Evolutionary conservation across 1,140 invertebrate species (phyloP), one percentile per base, ranked within the genome.

Genomic region (Diprion similis): DNA sequence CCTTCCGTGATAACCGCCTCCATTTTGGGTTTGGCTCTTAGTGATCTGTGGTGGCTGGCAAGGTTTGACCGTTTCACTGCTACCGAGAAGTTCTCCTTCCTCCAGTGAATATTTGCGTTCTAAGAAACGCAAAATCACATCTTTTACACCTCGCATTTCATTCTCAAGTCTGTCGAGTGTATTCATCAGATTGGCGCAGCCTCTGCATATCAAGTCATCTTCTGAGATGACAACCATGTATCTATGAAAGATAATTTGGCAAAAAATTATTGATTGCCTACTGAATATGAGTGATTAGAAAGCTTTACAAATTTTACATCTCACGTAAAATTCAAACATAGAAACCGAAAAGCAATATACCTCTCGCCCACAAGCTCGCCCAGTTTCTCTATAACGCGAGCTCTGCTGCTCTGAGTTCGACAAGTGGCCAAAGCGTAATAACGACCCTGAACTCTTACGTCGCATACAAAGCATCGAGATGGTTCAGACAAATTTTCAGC

Each of bases 161-260:
- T 65, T 77, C 75, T 89, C 87, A 6, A 88, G 73, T 24, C 82
- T 73, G 75, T 89, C 87, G 10, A 89, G 74, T 2, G 80, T 86
- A 71, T 88, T 88, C 19, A 89, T 82, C 24, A 87, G 78, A 71
- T 82, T 83, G 6, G 85, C 84, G 76, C 87, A 89, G 24, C 81
- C 84, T 45, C 86, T 78, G 77, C 87, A 89, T 75, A 89, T 87
- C 6, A 87, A 78, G 77, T 89, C 87, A 73, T 88, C 84, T 74
- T 89, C 85, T 1, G 86, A 84, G 74, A 88, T 84, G 2, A 89
- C 82, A 66, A 89, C 81, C 80, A 89, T 83, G 19, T 88, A 89
- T 72, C 86, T 88, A 59, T 66, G 80, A 74, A 11, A 45, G 8
- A 66, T 37, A 71, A 37, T 37, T 37, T 37, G 24, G 6, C 1